phyloP scores from a whole-genome alignment of 2,888 invertebrate species.

The Tupiocoris notatus region DNA sequence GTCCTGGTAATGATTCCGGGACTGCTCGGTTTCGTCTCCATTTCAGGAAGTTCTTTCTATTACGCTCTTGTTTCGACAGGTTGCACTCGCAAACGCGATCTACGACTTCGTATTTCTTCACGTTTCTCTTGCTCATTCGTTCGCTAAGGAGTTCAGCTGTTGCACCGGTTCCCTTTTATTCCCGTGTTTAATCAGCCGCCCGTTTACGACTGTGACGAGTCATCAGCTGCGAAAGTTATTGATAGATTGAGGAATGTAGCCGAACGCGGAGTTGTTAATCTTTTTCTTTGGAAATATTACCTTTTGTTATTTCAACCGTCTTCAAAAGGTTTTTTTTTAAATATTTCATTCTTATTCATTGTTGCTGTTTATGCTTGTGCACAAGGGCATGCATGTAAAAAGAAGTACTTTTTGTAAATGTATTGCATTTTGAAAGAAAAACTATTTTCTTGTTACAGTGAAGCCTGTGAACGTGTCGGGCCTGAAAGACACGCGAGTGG shows the following conservation, averaged over 20 bases:
- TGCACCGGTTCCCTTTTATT: conserved; percentile 24
- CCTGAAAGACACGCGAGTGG: conserved; percentile 50
- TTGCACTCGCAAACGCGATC: too few relatives aligned
- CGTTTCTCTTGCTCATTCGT: conserved; percentile 9
- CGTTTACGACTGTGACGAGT: conserved; percentile 24
- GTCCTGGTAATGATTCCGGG: conserved; percentile 33
- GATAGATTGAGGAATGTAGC: too few relatives aligned
- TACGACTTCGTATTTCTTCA: background rate
- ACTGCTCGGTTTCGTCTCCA: conserved; percentile 10
- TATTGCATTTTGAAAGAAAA: too few relatives aligned
- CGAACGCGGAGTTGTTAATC: too few relatives aligned
- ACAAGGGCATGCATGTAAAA: too few relatives aligned
- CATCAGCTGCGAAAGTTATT: background rate
- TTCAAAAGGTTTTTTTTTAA: too few relatives aligned
- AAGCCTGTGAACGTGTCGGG: conserved; percentile 50
- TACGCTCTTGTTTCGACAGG: background rate
- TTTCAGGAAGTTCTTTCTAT: conserved; percentile 21
- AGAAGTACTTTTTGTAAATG: too few relatives aligned
- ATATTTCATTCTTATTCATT: too few relatives aligned
- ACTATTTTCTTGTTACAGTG: conserved; percentile 45
- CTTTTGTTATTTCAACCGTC: too few relatives aligned
- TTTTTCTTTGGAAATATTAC: too few relatives aligned
- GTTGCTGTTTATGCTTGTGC: too few relatives aligned
- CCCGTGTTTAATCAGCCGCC: conserved; percentile 32
- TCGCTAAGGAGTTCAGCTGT: background rate